Evolutionary conservation across 2,888 invertebrate species (phyloP).

Genomic region (Melieria picta): DNA sequence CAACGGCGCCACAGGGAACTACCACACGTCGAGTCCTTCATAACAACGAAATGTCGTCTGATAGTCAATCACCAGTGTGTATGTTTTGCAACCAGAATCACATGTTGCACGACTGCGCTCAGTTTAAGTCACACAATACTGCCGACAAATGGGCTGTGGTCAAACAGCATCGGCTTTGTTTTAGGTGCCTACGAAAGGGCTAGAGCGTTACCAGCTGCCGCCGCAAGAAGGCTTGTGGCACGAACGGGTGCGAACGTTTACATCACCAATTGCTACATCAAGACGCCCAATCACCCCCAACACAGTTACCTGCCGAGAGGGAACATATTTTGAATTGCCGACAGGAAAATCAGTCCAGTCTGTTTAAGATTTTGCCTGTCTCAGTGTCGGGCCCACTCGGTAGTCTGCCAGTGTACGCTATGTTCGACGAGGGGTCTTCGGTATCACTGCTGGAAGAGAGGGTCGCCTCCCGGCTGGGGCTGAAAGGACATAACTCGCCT

Average conservation of each 20-base stretch:
- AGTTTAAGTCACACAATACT: not conserved
- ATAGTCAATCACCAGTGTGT: conserved; percentile 6
- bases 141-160: not conserved
- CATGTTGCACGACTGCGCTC: not conserved
- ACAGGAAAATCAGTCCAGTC: not conserved
- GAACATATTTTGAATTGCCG: not conserved
- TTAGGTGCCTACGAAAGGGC: conserved; percentile 10
- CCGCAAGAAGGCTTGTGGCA: no score
- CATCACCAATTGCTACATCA: no score
- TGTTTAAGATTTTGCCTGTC: not conserved
- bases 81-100: conserved; percentile 10
- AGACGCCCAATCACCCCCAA: not conserved
- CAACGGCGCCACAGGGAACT: not conserved
- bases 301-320: no score
- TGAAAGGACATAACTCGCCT: conserved; percentile 21
- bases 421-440: conserved; percentile 36
- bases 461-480: conserved; percentile 23
- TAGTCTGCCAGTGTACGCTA: conserved; percentile 18
- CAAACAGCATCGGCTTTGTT: conserved; percentile 4
- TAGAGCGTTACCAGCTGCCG: not conserved
- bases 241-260: no score
- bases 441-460: conserved; percentile 30
- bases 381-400: not conserved
- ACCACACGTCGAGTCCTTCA: conserved; percentile 5
- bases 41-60: conserved; percentile 1